Base-by-base conservation (phyloP, 37 sponge, comb jelly and placozoan species). In the Tethya wilhelma region DNA sequence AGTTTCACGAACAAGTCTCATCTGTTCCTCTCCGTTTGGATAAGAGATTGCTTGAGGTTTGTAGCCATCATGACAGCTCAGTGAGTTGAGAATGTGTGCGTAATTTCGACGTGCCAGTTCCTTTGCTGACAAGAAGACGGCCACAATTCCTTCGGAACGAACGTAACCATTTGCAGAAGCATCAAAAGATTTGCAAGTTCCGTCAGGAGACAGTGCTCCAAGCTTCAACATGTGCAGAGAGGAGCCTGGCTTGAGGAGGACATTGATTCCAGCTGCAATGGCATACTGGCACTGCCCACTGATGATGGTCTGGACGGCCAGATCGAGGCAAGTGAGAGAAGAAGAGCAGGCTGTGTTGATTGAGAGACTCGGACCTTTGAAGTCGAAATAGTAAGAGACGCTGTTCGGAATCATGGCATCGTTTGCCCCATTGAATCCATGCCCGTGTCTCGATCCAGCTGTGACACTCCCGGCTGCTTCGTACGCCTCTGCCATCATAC, bases 371-470 rank as follows among this genome's bases (percentile, higher is more conserved):
- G 92, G 92, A 14, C 92, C 92, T 0, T 75, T 85, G 49, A 91
- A 59, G 56, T 86, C 84, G 56, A 87, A 88, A 67, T 83, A 71
- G 56, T 83, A 88, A 20, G 92, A 87, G 25, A 91, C 36, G 25
- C 59, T 28, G 56, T 82, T 87, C 25, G 92, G 68, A 38, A 71
- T 44, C 90, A 89, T 84, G 43, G 55, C 81, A 34, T 53, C 36
- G 44, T 60, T 56, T 8, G 64, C 64, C 17, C 86, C 79, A 2
- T 69, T 60, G 38, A 63, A 39, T 9, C 77, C 70, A 44, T 85
- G 81, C 7, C 77, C 79, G 19, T 41, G 34, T 36, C 65, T 65
- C 25, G 2, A 37, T 26, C 81, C 53, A 2, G 73, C 71, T 7
- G 81, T 37, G 14, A 56, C 12, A 1, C 63, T 34, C n/a, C n/a